phyloP scores from a whole-genome alignment of 2,797 vertebrate species.

The Diglossa cyanea region DNA sequence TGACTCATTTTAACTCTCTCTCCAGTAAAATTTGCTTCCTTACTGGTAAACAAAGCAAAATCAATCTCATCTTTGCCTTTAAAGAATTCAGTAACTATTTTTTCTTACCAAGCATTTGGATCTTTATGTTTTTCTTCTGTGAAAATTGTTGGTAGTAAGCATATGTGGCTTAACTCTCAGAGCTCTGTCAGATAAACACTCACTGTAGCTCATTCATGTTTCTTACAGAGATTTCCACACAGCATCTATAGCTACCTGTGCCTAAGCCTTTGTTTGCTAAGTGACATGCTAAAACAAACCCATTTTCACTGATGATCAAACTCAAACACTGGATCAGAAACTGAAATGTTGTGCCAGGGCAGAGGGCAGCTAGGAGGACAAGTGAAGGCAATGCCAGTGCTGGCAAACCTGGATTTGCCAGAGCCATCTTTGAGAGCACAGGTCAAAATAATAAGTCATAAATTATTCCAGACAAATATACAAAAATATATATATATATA shows the following conservation, averaged over 20 bases:
- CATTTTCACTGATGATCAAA: neutral
- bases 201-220: neutral
- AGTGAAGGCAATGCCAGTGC: neutral
- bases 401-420: neutral
- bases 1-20: neutral
- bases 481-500: no score
- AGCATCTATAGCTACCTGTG: neutral
- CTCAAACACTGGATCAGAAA: neutral
- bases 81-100: neutral
- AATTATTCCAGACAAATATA: neutral
- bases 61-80: neutral
- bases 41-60: conserved; percentile 27
- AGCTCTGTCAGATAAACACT: neutral
- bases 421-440: neutral
- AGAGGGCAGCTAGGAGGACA: neutral
- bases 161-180: neutral
- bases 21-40: neutral
- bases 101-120: neutral
- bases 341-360: neutral
- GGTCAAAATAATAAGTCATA: neutral
- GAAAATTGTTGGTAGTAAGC: neutral
- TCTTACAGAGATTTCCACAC: neutral
- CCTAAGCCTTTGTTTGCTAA: neutral
- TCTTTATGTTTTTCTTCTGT: neutral
- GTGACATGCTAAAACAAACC: neutral